Conservation (phyloP, 1,140 invertebrate species). For the Caenorhabditis elegans region DNA sequence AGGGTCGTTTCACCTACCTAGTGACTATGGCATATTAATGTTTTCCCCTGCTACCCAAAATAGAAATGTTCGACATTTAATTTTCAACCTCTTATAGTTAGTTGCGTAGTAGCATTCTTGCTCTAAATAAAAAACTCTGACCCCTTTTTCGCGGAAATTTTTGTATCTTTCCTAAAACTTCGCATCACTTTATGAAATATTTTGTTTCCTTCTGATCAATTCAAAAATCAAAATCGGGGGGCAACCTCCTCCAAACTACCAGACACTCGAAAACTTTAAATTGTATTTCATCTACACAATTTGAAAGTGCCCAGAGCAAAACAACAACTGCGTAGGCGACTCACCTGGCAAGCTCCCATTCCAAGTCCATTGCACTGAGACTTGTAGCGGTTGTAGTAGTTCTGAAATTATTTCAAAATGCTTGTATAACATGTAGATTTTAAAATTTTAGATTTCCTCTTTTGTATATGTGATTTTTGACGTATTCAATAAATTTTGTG, state of each 20-base stretch:
- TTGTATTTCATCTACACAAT: neutral
- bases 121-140: too few relatives aligned
- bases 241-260: neutral
- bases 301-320: neutral
- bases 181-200: neutral
- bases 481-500: too few relatives aligned
- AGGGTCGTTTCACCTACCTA: too few relatives aligned
- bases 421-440: too few relatives aligned
- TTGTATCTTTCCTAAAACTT: neutral
- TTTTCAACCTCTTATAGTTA: too few relatives aligned
- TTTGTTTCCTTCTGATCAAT: neutral
- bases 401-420: too few relatives aligned
- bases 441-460: too few relatives aligned
- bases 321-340: neutral
- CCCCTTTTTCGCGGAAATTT: neutral
- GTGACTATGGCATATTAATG: too few relatives aligned
- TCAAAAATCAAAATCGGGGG: neutral
- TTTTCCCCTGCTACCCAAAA: too few relatives aligned
- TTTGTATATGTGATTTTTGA: too few relatives aligned
- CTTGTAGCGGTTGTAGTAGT: conserved; percentile 20
- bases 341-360: conserved; percentile 15
- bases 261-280: neutral
- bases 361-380: conserved; percentile 1
- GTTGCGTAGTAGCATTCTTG: too few relatives aligned
- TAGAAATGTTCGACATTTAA: too few relatives aligned